Conservation (phyloP, 1,140 invertebrate genomes). For the Zophobas morio region DNA sequence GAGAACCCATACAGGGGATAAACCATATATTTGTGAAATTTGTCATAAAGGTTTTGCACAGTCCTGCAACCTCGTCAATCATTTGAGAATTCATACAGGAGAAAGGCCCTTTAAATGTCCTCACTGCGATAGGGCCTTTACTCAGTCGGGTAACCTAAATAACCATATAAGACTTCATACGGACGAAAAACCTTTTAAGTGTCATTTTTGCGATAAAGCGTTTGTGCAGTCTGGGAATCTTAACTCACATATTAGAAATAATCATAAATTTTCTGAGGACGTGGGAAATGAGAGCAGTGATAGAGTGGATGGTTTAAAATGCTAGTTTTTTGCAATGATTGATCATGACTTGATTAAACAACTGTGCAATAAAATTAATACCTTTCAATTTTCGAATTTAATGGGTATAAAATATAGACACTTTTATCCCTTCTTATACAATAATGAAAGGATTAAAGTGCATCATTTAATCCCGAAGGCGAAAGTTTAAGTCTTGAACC, state of each 20-base stretch:
- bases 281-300: conserved; percentile 22
- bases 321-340: conserved; percentile 17
- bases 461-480: too few relatives aligned
- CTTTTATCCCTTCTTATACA: too few relatives aligned
- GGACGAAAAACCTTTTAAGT: conserved; percentile 77
- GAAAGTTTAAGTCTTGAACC: too few relatives aligned
- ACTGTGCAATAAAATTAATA: not conserved
- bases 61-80: conserved; percentile 72
- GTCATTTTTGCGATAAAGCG: conserved; percentile 71
- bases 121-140: conserved; percentile 67
- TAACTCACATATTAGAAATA: conserved; percentile 60
- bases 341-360: conserved; percentile 40
- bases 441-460: too few relatives aligned
- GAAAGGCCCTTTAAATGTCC: conserved; percentile 66
- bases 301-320: conserved; percentile 38
- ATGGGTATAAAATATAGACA: too few relatives aligned
- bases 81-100: conserved; percentile 70
- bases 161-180: conserved; percentile 76
- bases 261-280: conserved; percentile 55
- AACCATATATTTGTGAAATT: conserved; percentile 71
- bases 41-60: conserved; percentile 72
- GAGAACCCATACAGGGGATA: conserved; percentile 71
- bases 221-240: conserved; percentile 67
- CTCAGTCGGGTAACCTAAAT: conserved; percentile 69
- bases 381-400: not conserved